Base-by-base conservation (phyloP, 2,797 vertebrate species). In the Phoeniculus purpureus region DNA sequence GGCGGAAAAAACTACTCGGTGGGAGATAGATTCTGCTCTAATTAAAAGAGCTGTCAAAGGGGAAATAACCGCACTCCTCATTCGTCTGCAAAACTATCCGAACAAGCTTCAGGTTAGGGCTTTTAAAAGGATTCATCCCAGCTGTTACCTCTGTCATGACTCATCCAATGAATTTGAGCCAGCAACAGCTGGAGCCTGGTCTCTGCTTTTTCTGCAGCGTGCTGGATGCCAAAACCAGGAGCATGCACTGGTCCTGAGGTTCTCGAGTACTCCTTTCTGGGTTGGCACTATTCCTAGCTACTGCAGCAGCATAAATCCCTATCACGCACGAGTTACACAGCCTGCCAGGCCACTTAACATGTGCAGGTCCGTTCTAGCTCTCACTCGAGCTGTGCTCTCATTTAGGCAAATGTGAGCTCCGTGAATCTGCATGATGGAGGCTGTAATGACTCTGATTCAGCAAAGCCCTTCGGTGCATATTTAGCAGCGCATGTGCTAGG, bases 171-270 rank as follows among this genome's bases (percentile, higher is more conserved):
- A 60, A 52, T 43, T 86, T 18, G 23, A 81, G 26, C 17, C 82
- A 73, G n/a, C 83, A 91, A 82, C 79, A 85, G 62, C 90, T 93
- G 61, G 71, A 92, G 40, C 23, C 54, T 80, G 72, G 77, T 37
- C 32, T 67, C 51, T 60, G 34, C 11, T 74, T 78, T 78, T 82
- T 58, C 73, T 85, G 43, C 27, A 61, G 17, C 3, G 25, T 14
- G 25, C 37, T 8, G 12, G 43, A 76, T 58, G 68, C 37, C 32
- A 88, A 75, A 94, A 91, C 50, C 14, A 47, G 37, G 55, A 94
- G 59, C 43, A 75, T 81, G 68, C 12, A 75, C 15, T 2, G 12
- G 48, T 77, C 10, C 81, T 55, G 81, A 87, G 43, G 59, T 93
- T 89, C 81, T 72, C 0, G 0, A 85, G 72, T 34, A 20, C 31